phyloP scores from a whole-genome alignment of 2,888 invertebrate genomes.

The Eupithecia inturbata region DNA sequence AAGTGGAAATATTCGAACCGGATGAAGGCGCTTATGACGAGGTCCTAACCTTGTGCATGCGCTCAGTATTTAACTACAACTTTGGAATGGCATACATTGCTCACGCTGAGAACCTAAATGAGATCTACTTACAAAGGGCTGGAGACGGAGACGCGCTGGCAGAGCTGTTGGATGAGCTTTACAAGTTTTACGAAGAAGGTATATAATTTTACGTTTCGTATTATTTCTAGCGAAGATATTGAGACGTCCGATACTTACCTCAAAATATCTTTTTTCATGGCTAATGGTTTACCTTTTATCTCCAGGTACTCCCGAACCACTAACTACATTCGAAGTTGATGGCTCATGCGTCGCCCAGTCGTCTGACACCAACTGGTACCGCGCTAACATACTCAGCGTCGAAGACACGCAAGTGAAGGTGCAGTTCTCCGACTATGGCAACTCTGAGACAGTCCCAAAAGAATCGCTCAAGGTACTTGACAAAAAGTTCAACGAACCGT shows the following conservation, averaged over 20 bases:
- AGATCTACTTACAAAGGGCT: conserved; percentile 86
- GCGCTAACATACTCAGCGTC: conserved; percentile 81
- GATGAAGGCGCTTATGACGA: conserved; percentile 82
- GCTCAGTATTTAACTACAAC: conserved; percentile 85
- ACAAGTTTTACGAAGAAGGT: conserved; percentile 81
- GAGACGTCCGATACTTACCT: not conserved
- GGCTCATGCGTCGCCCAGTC: conserved; percentile 86
- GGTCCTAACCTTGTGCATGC: conserved; percentile 83
- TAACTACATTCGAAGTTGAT: conserved; percentile 77
- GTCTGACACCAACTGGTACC: conserved; percentile 88
- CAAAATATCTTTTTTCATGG: not conserved
- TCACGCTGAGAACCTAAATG: conserved; percentile 83
- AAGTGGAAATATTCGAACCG: conserved; percentile 78
- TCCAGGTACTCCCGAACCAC: conserved; percentile 67
- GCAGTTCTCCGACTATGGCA: conserved; percentile 89
- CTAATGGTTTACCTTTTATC: conserved; percentile 25
- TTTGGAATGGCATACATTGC: conserved; percentile 85
- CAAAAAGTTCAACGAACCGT: conserved; percentile 74
- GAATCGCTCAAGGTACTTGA: conserved; percentile 78
- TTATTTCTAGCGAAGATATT: not conserved
- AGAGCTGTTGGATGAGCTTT: conserved; percentile 84
- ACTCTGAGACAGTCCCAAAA: conserved; percentile 82
- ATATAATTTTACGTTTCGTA: conserved; percentile 13
- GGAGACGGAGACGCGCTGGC: conserved; percentile 79
- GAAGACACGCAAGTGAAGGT: conserved; percentile 78